phyloP scores from a whole-genome alignment of 2,797 vertebrate genomes.

The Pseudotriccus pelzelni region DNA sequence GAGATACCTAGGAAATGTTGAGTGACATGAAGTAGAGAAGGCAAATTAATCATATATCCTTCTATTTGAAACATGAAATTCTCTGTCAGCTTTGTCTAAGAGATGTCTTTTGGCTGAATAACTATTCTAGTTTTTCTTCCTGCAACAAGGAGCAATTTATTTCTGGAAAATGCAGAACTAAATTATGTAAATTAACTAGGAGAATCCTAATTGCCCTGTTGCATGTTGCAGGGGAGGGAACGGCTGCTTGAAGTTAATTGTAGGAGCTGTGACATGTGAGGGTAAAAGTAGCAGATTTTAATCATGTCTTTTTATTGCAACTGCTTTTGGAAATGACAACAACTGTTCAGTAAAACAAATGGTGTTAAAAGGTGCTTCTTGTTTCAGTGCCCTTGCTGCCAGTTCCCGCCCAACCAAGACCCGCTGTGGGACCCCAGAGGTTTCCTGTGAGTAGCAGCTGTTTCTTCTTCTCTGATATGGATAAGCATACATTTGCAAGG shows the following conservation, averaged over 20 bases:
- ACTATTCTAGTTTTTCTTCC: neutral
- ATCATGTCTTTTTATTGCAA: neutral
- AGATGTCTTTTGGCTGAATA: neutral
- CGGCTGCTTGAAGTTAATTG: conserved; percentile 22
- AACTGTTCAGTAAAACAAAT: conserved; percentile 35
- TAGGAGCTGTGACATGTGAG: neutral
- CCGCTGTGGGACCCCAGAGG: conserved; percentile 93
- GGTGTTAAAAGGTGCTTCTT: conserved; percentile 72
- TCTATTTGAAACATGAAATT: neutral
- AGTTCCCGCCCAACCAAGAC: conserved; percentile 93
- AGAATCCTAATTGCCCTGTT: conserved; percentile 57
- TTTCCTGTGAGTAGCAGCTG: conserved; percentile 96
- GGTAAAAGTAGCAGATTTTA: neutral
- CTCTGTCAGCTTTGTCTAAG: conserved; percentile 19
- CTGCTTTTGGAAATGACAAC: conserved; percentile 44
- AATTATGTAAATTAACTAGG: conserved; percentile 31
- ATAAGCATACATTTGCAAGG: conserved; percentile 76
- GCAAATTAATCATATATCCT: neutral
- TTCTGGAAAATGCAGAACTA: conserved; percentile 50
- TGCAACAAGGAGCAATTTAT: conserved; percentile 25
- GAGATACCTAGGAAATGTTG: neutral
- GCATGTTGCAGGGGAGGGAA: conserved; percentile 7
- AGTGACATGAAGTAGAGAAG: neutral
- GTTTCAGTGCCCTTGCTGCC: conserved; percentile 96
- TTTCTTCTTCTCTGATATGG: conserved; percentile 75